phyloP scores from a whole-genome alignment of 1,140 invertebrate species.

The Latrodectus geometricus region DNA sequence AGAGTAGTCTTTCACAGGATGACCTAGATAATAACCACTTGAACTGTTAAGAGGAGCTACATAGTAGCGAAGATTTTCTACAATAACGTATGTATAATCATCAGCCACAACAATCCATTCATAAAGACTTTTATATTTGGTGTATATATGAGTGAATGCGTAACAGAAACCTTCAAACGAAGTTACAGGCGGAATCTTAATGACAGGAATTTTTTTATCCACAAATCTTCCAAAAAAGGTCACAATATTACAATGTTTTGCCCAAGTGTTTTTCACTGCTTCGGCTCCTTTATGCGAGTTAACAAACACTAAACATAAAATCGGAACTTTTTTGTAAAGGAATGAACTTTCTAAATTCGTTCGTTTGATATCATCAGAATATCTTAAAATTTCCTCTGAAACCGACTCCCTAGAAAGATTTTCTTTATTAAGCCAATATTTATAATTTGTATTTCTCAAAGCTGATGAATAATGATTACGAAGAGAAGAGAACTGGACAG shows the following conservation, averaged over 20 bases:
- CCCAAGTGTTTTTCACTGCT: conserved; percentile 65
- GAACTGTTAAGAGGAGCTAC: conserved; percentile 63
- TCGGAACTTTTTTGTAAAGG: conserved; percentile 53
- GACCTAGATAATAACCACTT: conserved; percentile 63
- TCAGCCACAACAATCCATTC: conserved; percentile 70
- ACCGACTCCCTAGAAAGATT: conserved; percentile 26
- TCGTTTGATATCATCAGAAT: not conserved
- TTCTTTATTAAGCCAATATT: conserved; percentile 61
- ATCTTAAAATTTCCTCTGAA: conserved; percentile 62
- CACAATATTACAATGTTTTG: conserved; percentile 64
- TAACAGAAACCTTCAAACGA: conserved; percentile 63
- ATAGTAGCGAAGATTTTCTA: conserved; percentile 68
- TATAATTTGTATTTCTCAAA: conserved; percentile 59
- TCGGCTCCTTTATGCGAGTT: conserved; percentile 59
- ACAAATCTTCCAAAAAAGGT: conserved; percentile 63
- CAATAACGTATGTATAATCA: conserved; percentile 69
- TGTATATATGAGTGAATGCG: conserved; percentile 58
- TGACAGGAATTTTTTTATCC: conserved; percentile 64
- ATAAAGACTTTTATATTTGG: conserved; percentile 65
- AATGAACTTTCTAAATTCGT: conserved; percentile 46
- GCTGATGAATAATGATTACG: conserved; percentile 50
- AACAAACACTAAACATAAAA: conserved; percentile 64
- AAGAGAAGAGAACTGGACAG: conserved; percentile 55
- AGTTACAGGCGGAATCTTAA: conserved; percentile 56
- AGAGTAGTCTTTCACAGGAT: conserved; percentile 63